A percentile compares a stretch with the other conserved stretches of the same genome.
phyloP scores from a whole-genome alignment of 2,888 invertebrate genomes.

The Megaustenia siamemsis region DNA sequence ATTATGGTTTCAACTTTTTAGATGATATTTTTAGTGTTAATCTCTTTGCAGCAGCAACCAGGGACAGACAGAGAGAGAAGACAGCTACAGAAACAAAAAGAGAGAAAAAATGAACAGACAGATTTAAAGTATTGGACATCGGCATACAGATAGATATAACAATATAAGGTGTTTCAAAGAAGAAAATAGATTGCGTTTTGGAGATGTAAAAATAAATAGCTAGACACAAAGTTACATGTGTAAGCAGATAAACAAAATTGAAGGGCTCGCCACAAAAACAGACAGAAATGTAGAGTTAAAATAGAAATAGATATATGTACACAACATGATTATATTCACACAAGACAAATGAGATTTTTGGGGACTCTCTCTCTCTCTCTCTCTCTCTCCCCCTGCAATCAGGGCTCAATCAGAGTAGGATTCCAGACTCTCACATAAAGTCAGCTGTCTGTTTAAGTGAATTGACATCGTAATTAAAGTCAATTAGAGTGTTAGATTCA shows the following conservation, averaged over 20 bases:
- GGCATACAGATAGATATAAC: background rate
- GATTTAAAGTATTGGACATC: slow-evolving; percentile 2
- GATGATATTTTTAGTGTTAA: too few species aligned
- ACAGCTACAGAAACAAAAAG: slow-evolving; percentile 13
- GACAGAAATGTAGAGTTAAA: background rate
- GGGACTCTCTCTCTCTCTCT: background rate
- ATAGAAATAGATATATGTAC: background rate
- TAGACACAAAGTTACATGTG: slow-evolving; percentile 25
- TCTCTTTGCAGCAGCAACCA: too few species aligned
- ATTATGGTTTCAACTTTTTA: too few species aligned
- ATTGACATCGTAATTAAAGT: too few species aligned
- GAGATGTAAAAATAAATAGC: slow-evolving; percentile 15
- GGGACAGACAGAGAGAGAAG: background rate
- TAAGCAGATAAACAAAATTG: background rate
- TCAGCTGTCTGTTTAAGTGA: too few species aligned
- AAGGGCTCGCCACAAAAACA: background rate
- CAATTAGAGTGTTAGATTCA: too few species aligned
- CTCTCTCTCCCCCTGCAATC: background rate
- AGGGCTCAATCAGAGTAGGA: too few species aligned
- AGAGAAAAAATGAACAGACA: background rate
- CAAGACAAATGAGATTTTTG: too few species aligned
- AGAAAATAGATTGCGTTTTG: too few species aligned
- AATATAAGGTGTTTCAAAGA: too few species aligned
- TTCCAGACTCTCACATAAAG: too few species aligned
- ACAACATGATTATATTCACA: background rate